Evolutionary conservation across 2,797 vertebrate genomes (phyloP), one percentile per base, ranked within the genome.

Genomic region (Echiichthys vipera): DNA sequence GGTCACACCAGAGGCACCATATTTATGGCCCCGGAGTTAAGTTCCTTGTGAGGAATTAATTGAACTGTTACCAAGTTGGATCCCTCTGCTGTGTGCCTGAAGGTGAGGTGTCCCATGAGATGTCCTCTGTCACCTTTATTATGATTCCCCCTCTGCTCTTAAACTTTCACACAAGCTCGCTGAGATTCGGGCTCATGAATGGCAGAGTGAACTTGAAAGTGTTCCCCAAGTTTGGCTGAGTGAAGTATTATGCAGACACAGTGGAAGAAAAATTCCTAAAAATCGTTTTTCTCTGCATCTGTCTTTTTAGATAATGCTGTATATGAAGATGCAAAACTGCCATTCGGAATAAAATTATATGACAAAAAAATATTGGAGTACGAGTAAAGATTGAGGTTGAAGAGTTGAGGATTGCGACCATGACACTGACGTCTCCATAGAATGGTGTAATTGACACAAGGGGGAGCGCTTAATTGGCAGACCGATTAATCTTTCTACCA

Each of bases 111-210:
- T 84, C 86, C 71, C 77, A n/a, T 13, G 71, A 85, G 87, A 78
- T 46, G 67, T 73, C 42, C 68, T 79, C 69, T 71, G 81, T 85
- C 88, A 90, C 88, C 85, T 89, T 83, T 89, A 87, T 88, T 84
- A 81, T 83, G 84, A 86, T 84, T 91, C 84, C 67, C 34, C 77
- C 71, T n/a, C 77, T 66, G 67, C 77, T 88, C 80, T 81, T 85
- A 81, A 86, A 86, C 73, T 85, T 83, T 83, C 76, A 87, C 70
- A 80, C 50, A 36, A 78, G 62, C 81, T 76, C 7, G 11, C 73
- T 65, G 70, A 75, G 70, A 76, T 71, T 72, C 67, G 43, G 56
- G 59, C 76, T 45, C 63, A 49, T 57, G 81, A 89, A 84, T 56
- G 59, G 65, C 73, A 79, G 72, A 77, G 78, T 84, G 85, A 85